Evolutionary conservation across 1,140 invertebrate genomes (phyloP).

Genomic region (Heliothis subflexa): DNA sequence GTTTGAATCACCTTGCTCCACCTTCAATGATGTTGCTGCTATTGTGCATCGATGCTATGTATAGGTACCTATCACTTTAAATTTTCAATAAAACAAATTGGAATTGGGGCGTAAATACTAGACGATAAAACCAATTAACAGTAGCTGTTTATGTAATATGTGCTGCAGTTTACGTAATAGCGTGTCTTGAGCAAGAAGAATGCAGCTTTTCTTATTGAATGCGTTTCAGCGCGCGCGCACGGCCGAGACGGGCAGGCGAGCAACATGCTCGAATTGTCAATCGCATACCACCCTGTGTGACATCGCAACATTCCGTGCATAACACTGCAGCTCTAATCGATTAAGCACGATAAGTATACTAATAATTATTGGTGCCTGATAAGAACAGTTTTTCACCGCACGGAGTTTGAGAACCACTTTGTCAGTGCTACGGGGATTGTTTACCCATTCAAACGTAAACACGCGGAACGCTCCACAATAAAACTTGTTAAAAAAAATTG

Average conservation of each 20-base stretch:
- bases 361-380: conserved; percentile 72
- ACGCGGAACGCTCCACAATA: not conserved
- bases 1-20: no score
- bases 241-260: not conserved
- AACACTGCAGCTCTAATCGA: conserved; percentile 67
- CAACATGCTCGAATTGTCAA: not conserved
- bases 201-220: conserved; percentile 49
- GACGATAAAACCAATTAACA: not conserved
- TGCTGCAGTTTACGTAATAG: conserved; percentile 42
- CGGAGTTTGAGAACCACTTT: conserved; percentile 61
- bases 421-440: conserved; percentile 59
- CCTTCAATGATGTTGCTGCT: no score
- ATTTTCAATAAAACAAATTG: no score
- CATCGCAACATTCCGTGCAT: conserved; percentile 42
- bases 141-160: conserved; percentile 1
- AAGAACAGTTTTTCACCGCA: conserved; percentile 60
- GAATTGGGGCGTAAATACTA: not conserved
- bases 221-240: conserved; percentile 34
- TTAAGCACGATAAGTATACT: conserved; percentile 63
- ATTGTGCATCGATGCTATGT: no score
- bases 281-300: not conserved
- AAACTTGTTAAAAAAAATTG: not conserved
- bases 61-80: no score
- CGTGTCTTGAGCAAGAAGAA: conserved; percentile 49
- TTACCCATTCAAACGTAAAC: conserved; percentile 43